A percentile compares a stretch with the other conserved stretches of the same genome.
These are phyloP conservation scores for Heteractis magnifica DNA, from an alignment of 92 coral and sea anemone genomes.

Conservation along the genomic window DNA sequence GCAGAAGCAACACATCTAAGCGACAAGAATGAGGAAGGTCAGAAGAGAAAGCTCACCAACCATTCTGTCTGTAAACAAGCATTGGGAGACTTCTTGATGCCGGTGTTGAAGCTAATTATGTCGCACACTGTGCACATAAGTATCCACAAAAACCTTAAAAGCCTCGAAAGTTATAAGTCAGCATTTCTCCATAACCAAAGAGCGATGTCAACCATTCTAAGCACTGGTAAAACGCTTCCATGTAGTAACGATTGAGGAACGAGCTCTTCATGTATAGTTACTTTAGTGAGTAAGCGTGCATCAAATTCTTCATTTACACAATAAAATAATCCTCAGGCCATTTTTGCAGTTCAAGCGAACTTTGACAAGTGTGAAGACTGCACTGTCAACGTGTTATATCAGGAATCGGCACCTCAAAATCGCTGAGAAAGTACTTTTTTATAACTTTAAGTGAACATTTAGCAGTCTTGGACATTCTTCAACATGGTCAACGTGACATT, in stretches of 20 bases:
- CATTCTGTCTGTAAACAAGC: conserved; percentile 45
- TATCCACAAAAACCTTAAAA: conserved; percentile 53
- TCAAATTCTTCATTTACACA: neutral
- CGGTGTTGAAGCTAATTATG: conserved; percentile 31
- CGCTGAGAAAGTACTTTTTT: no score
- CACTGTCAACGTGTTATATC: conserved; percentile 2
- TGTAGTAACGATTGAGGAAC: no score
- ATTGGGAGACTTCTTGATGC: conserved; percentile 39
- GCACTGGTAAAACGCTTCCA: neutral
- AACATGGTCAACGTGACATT: no score
- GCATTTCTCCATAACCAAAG: neutral
- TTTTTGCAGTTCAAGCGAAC: neutral
- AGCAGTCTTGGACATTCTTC: no score
- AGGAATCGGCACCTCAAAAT: no score
- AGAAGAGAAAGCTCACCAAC: conserved; percentile 12
- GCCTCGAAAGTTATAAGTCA: conserved; percentile 42
- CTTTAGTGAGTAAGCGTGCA: neutral
- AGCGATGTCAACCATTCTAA: neutral
- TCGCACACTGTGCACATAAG: conserved; percentile 37
- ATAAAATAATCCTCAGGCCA: neutral
- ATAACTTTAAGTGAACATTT: no score
- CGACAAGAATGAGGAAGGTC: neutral
- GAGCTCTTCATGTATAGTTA: neutral
- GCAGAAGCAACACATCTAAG: no score
- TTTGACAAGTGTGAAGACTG: conserved; percentile 18